Evolutionary conservation across 2,797 vertebrate genomes (phyloP).

Genomic region (Liasis olivaceus): DNA sequence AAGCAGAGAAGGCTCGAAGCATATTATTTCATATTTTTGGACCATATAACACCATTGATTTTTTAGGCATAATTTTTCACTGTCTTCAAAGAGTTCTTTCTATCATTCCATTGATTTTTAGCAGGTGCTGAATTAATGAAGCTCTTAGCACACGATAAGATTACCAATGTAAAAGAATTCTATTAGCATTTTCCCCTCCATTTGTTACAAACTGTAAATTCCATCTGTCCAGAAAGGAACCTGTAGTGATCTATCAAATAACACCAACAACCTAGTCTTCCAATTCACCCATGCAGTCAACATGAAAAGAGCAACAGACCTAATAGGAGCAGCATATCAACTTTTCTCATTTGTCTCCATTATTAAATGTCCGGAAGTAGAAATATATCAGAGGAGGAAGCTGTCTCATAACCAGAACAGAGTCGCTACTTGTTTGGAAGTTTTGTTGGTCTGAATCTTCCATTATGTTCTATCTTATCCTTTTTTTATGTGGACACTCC

Average conservation of each 20-base stretch:
- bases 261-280: not conserved
- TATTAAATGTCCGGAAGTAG: not conserved
- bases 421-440: not conserved
- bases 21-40: slow-evolving; percentile 42
- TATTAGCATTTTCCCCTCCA: not conserved
- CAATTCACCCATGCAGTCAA: not conserved
- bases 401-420: not conserved
- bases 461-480: not conserved
- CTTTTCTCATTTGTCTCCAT: not conserved
- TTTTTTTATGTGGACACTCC: not conserved
- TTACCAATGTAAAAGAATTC: not conserved
- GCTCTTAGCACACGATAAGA: slow-evolving; percentile 1
- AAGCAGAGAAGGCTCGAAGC: slow-evolving; percentile 24
- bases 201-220: not conserved
- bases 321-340: not conserved
- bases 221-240: not conserved
- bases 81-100: slow-evolving; percentile 34
- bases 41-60: slow-evolving; percentile 35
- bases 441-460: not conserved
- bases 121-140: slow-evolving; percentile 32
- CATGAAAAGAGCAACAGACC: not conserved
- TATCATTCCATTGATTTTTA: slow-evolving; percentile 39
- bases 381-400: not conserved
- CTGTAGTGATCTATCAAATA: not conserved
- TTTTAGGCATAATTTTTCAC: slow-evolving; percentile 42